Evolutionary conservation across 1,140 invertebrate species (phyloP).

Genomic region (Artemia franciscana): DNA sequence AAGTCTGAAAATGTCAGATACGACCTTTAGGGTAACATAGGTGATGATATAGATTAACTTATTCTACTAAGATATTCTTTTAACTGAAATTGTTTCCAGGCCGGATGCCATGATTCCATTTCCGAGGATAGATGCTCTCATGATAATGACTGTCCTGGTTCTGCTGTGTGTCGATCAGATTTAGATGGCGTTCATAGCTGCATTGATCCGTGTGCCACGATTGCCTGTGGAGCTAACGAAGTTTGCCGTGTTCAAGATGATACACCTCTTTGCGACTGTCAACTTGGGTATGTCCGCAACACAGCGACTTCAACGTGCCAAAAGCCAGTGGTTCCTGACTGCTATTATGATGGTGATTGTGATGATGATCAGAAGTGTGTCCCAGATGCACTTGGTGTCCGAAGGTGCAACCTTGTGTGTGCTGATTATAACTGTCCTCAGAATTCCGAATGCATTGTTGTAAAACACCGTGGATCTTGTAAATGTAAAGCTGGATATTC

Average conservation of each 20-base stretch:
- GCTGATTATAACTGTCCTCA: conserved; percentile 50
- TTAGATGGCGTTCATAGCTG: conserved; percentile 36
- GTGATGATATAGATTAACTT: too few species aligned
- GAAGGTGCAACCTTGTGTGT: conserved; percentile 54
- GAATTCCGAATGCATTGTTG: conserved; percentile 52
- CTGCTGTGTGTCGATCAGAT: conserved; percentile 25
- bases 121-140: conserved; percentile 32
- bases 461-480: conserved; percentile 26
- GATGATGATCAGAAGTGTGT: conserved; percentile 37
- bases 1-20: too few species aligned
- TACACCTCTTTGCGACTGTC: conserved; percentile 47
- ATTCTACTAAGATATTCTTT: too few species aligned
- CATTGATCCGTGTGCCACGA: conserved; percentile 45
- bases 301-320: conserved; percentile 51
- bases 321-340: conserved; percentile 59
- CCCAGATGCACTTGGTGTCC: conserved; percentile 54
- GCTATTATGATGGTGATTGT: conserved; percentile 44
- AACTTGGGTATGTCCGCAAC: conserved; percentile 51
- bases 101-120: conserved; percentile 23
- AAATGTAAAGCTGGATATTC: conserved; percentile 38
- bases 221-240: conserved; percentile 57
- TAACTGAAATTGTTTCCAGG: background rate
- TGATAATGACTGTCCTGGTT: conserved; percentile 40
- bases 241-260: conserved; percentile 38
- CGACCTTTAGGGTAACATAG: too few species aligned